Conservation (phyloP, 2,888 invertebrate species). For the Epirrhoe tristata region DNA sequence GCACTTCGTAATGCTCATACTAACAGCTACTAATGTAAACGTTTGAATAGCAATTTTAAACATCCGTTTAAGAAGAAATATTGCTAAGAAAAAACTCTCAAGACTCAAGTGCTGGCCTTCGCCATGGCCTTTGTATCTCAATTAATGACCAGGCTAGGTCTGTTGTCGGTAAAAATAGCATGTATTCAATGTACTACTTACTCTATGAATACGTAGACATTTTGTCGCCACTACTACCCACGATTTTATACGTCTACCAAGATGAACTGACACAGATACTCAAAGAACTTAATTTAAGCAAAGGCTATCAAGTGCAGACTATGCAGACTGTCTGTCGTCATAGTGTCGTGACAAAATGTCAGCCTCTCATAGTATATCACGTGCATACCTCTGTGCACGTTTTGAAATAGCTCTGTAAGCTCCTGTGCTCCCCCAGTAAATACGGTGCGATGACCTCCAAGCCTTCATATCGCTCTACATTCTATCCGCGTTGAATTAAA, state of each 20-base stretch:
- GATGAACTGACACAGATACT: not conserved
- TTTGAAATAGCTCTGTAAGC: conserved; percentile 53
- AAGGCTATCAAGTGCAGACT: conserved; percentile 3
- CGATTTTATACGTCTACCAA: conserved; percentile 15
- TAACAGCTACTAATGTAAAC: conserved; percentile 17
- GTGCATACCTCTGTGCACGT: conserved; percentile 44
- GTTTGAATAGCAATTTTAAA: conserved; percentile 22
- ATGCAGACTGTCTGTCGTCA: conserved; percentile 69
- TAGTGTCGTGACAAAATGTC: conserved; percentile 66
- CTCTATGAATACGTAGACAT: conserved; percentile 60
- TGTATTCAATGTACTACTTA: conserved; percentile 53
- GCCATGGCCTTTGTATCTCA: conserved; percentile 72
- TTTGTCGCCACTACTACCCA: conserved; percentile 56
- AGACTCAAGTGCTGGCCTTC: conserved; percentile 62
- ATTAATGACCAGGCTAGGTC: conserved; percentile 57
- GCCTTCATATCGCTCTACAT: conserved; percentile 29
- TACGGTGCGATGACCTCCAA: conserved; percentile 66
- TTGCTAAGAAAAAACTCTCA: conserved; percentile 31
- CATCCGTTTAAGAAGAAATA: conserved; percentile 20
- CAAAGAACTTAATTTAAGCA: not conserved
- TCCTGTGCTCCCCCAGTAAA: conserved; percentile 59
- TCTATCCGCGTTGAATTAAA: conserved; percentile 36
- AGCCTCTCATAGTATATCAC: conserved; percentile 48
- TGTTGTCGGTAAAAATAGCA: conserved; percentile 66
- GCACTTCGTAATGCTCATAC: conserved; percentile 11